These are phyloP conservation scores for Falco concolor DNA, from an alignment of 2,797 vertebrate species.

Conservation along the genomic window DNA sequence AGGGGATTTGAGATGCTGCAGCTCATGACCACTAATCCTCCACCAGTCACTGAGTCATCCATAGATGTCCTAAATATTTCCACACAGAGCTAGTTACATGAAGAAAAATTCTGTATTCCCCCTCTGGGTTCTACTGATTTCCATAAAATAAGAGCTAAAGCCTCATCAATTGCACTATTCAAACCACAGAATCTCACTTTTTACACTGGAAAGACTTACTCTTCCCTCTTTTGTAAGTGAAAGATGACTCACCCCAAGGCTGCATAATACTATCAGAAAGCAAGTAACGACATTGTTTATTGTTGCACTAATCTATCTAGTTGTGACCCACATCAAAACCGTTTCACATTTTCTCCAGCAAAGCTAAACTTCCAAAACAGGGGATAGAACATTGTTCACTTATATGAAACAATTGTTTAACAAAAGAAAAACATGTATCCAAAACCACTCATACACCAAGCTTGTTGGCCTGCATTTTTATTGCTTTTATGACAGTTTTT, in stretches of 20 bases:
- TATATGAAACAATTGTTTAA: background rate
- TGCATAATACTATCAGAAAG: background rate
- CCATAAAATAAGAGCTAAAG: background rate
- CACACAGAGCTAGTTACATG: background rate
- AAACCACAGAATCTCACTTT: constrained; percentile 16
- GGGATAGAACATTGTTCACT: background rate
- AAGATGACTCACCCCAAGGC: background rate
- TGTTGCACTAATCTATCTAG: background rate
- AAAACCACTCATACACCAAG: background rate
- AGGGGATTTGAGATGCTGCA: background rate
- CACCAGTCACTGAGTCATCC: background rate
- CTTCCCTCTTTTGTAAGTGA: background rate
- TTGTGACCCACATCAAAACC: background rate
- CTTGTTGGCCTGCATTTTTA: background rate
- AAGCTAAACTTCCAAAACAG: background rate
- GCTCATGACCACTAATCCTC: background rate
- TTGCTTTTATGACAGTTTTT: background rate
- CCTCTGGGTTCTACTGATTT: background rate
- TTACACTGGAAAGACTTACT: background rate
- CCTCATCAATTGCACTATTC: background rate
- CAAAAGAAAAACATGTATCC: background rate
- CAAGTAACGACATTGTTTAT: background rate
- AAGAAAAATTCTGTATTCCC: background rate
- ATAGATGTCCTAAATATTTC: background rate
- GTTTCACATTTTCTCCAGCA: background rate